Conservation (phyloP, 2,888 invertebrate species). For the Odontothrips loti region DNA sequence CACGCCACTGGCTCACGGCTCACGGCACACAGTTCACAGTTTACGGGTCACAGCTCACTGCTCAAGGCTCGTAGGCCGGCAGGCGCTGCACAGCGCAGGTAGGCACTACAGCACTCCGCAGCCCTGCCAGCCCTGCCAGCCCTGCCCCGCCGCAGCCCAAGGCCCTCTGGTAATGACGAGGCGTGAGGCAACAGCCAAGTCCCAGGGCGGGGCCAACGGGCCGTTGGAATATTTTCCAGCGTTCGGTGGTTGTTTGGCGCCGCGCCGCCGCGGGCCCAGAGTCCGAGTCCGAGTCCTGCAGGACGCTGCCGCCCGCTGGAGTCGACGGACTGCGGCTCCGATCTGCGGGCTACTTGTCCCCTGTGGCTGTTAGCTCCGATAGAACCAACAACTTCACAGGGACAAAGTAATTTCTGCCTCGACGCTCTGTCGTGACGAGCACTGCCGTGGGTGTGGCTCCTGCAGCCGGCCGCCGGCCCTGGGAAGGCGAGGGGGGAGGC, state of each 20-base stretch:
- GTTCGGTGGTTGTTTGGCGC: neutral
- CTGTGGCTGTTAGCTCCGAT: no score
- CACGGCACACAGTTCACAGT: slow-evolving; percentile 20
- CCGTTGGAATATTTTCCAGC: no score
- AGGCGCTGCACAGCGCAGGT: neutral
- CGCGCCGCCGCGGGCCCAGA: neutral
- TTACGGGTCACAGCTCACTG: slow-evolving; percentile 25
- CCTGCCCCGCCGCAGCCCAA: neutral
- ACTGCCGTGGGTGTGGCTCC: neutral
- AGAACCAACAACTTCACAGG: no score
- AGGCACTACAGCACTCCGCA: neutral
- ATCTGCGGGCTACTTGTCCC: no score
- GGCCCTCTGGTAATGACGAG: neutral
- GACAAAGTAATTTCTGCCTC: no score
- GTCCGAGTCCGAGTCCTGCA: no score
- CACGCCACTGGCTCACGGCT: neutral
- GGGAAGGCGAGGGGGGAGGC: neutral
- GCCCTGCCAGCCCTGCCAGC: neutral
- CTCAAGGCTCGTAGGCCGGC: neutral
- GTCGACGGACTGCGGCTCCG: no score
- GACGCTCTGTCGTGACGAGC: no score
- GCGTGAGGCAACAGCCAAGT: no score
- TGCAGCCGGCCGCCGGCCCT: neutral
- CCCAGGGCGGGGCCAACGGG: no score
- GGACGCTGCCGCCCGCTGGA: no score